Evolutionary conservation across 2,888 invertebrate genomes (phyloP), one percentile per base, ranked within the genome.

Genomic region (Aspidiotus rigidus): DNA sequence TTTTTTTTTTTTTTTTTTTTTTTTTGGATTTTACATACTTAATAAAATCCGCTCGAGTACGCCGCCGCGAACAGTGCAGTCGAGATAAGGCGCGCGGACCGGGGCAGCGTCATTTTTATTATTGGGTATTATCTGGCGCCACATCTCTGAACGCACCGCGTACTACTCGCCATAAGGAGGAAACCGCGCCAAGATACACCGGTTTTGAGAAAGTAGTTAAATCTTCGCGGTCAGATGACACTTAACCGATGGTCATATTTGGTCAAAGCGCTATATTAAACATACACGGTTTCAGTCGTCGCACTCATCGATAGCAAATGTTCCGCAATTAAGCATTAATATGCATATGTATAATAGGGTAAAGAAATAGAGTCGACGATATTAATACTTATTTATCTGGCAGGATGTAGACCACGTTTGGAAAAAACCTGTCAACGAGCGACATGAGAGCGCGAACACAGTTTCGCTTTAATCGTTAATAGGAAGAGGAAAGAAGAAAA

Each of bases 191-290:
- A 64, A 64, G 64, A 55, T 54, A 64, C 60, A 62, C 64, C 64
- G 64, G 64, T 64, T 49, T 64, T 40, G 64, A 64, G 64, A 64
- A 64, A 64, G 64, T 64, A 55, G 64, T 64, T 64, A 55, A 64
- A 64, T 64, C 64, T 64, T 64, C 49, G 49, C 49, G 64, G 64
- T 54, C 64, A 54, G 64, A 64, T 64, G 64, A 64, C 64, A 64
- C 64, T 64, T 64, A 64, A 64, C 53, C 64, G 28, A 64, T 64
- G 64, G 64, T 64, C 64, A 64, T 64, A 64, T 64, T 64, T 64
- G 64, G 64, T 64, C 53, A 64, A 64, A 64, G 54, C 64, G 54
- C 54, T 44, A 41, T 62, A 62, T 62, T 62, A 49, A 13, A 49
- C 49, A 49, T 28, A 28, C 28, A 28, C 28, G 28, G 28, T 28